Base-by-base conservation (phyloP, 2,113 vertebrate species). In the Mus pahari region DNA sequence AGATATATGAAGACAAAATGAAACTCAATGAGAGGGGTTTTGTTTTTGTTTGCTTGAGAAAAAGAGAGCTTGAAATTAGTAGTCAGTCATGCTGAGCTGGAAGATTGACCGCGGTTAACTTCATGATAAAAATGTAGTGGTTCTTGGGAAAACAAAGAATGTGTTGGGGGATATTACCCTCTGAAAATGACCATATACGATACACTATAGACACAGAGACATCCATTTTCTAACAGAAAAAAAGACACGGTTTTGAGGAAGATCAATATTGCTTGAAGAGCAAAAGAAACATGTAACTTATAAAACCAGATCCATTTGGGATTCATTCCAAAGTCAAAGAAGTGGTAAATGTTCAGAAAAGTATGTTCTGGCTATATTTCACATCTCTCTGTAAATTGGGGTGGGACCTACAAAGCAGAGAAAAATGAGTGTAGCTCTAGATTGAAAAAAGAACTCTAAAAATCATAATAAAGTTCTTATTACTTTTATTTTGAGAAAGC, bases 301-400 rank as follows among this genome's bases (percentile, higher is more conserved):
- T 50, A 96, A 88, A 94, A 1, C 5, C 28, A 86, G 87, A 20
- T 90, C 45, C 86, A 86, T 68, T 88, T 95, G 42, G 89, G 74
- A 97, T 92, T 97, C 58, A 81, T 86, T 96, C 50, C 79, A 96
- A 96, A 95, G 39, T 94, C 42, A 94, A 58, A 36, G 39, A 93
- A 94, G 48, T 87, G 45, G 74, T 66, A 97, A 96, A 94, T 91
- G 48, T 82, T 88, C 86, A 50, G 0, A 86, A 78, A 62, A 94
- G 39, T 11, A 90, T 97, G 20, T 53, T 62, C 19, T 5, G 50
- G 60, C 66, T 88, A 14, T 89, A 94, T 74, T 94, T 95, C 75
- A 90, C n/a, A 45, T 42, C 16, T 88, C n/a, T 84, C 17, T 78
- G 22, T 78, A 96, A 97, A 83, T 42, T 88, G 24, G 14, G 68